Base-by-base conservation (phyloP, 2,797 vertebrate genomes). In the Pangasius mekongensis region DNA sequence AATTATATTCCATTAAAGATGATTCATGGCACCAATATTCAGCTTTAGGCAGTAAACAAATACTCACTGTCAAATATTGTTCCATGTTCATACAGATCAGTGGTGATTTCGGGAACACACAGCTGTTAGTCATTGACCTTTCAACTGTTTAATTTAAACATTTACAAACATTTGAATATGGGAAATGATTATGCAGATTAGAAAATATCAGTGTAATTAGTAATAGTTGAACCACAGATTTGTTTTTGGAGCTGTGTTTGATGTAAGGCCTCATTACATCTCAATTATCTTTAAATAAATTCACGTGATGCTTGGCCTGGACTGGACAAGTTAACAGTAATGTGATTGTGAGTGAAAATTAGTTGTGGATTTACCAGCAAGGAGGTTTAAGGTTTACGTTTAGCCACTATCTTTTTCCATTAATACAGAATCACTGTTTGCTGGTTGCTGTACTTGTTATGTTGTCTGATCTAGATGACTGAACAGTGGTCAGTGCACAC, bases 31-130 rank as follows among this genome's bases (percentile, higher is more conserved):
- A 64, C 36, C 58, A 22, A 39, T 13, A 64, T 18, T 47, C 58
- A 77, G 85, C 85, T 67, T 77, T 16, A 77, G 73, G 85, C 85
- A 78, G 39, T 60, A 64, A 86, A 77, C 73, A 86, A 77, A 77
- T 30, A 64, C n/a, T 77, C 39, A n/a, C 16, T 77, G 56, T 64
- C 73, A 62, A 69, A 84, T 54, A 54, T n/a, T 33, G 27, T 69
- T 84, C 47, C 43, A 33, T 67, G 82, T 84, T 52, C 2, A 43
- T 64, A 49, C 47, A 69, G 24, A 84, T 14, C 64, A 16, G 64
- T 30, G 20, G n/a, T 54, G 47, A 54, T 49, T 54, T 52, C 64
- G 33, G 64, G 64, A 84, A 24, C 30, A 54, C 64, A 69, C 64
- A 62, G 62, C 83, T 67, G 64, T 54, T 84, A 22, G 18, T 69